These are phyloP conservation scores for Hirudo medicinalis DNA, from an alignment of 1,140 invertebrate species.

Conservation along the genomic window DNA sequence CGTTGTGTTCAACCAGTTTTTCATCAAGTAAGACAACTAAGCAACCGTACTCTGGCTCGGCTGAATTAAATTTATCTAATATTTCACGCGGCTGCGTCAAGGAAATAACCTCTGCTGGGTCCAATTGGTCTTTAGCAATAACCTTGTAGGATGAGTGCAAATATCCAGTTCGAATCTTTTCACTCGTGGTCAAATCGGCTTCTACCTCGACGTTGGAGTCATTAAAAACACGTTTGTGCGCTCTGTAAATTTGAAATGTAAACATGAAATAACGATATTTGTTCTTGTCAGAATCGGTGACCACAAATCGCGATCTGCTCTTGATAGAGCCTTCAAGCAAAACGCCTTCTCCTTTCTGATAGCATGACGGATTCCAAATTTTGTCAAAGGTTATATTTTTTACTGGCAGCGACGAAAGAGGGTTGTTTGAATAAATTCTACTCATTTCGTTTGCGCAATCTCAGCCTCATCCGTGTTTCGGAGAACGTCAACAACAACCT, in stretches of 20 bases:
- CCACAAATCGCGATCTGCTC: not conserved
- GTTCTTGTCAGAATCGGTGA: not conserved
- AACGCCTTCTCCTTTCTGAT: constrained; percentile 11
- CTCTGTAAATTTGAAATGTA: constrained; percentile 25
- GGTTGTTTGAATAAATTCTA: constrained; percentile 13
- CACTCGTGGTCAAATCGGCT: constrained; percentile 33
- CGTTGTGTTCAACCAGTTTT: constrained; percentile 26
- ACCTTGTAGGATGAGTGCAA: constrained; percentile 34
- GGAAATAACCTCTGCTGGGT: constrained; percentile 24
- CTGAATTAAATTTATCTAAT: not conserved
- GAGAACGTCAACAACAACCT: not conserved
- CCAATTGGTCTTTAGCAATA: constrained; percentile 30
- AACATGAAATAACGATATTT: constrained; percentile 27
- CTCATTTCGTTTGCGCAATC: not conserved
- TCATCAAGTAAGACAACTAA: constrained; percentile 30
- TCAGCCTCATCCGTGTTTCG: not conserved
- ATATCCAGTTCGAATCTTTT: constrained; percentile 32
- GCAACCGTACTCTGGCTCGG: constrained; percentile 3
- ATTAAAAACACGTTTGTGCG: constrained; percentile 31
- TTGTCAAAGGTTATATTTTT: not conserved
- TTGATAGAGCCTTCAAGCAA: constrained; percentile 2
- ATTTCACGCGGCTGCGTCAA: constrained; percentile 25
- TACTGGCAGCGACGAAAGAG: constrained; percentile 6
- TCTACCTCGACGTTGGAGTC: constrained; percentile 30
- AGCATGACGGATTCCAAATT: constrained; percentile 1